Evolutionary conservation across 2,113 vertebrate species (phyloP).

Genomic region (Urocitellus parryii): DNA sequence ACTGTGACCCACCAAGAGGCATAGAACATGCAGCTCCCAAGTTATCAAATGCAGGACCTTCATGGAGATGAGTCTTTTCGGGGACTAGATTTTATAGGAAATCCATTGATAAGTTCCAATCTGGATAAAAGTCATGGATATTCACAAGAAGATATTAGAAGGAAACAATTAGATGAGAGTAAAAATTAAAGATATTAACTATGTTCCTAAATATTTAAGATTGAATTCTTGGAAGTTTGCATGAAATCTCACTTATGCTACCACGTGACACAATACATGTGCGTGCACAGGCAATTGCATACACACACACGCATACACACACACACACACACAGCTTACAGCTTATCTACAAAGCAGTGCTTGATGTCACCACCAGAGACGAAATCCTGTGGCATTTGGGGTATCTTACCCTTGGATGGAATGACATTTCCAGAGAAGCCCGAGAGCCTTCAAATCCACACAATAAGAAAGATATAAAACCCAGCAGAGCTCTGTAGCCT

Average conservation of each 20-base stretch:
- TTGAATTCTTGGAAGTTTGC: background rate
- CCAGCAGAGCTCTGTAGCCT: background rate
- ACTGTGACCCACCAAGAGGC: background rate
- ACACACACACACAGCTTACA: background rate
- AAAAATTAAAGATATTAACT: background rate
- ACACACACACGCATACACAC: background rate
- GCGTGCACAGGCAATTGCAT: too few species aligned
- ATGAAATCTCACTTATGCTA: background rate
- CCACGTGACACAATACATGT: background rate
- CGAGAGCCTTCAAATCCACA: background rate
- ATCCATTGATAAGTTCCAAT: background rate
- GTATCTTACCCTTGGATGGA: background rate
- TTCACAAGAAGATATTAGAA: background rate
- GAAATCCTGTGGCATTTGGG: background rate
- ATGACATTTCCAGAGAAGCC: constrained; percentile 29
- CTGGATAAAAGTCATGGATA: background rate
- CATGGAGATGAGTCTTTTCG: background rate
- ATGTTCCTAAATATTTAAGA: background rate
- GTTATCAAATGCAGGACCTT: background rate
- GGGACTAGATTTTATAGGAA: background rate
- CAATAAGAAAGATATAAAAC: background rate
- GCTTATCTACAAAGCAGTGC: background rate
- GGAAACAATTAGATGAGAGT: background rate
- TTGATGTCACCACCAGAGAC: background rate
- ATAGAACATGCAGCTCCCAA: too few species aligned